Percentiles rank a stretch among this genome's conserved stretches.
Evolutionary conservation across 2,888 invertebrate genomes (phyloP).

Genomic region (Zeuzera pyrina): DNA sequence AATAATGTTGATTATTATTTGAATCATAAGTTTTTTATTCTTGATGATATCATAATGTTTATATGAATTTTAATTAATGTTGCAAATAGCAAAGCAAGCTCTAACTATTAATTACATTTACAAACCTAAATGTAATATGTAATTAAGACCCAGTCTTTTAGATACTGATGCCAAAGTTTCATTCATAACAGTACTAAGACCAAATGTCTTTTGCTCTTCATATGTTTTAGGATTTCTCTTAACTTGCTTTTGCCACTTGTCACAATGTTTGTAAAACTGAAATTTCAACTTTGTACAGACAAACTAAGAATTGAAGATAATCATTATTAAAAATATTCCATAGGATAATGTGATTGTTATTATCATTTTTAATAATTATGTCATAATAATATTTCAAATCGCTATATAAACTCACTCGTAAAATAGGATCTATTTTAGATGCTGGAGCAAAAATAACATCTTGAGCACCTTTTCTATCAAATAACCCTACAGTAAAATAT

Average conservation of each 20-base stretch:
- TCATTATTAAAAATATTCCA: no score
- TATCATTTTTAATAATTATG: no score
- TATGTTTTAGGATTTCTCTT: conserved; percentile 77
- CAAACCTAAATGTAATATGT: conserved; percentile 66
- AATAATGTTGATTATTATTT: no score
- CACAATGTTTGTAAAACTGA: conserved; percentile 86
- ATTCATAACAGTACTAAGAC: conserved; percentile 68
- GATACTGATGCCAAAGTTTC: conserved; percentile 73
- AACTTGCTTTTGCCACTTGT: conserved; percentile 79
- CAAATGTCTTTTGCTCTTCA: conserved; percentile 70
- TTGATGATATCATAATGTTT: neutral
- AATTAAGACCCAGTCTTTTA: conserved; percentile 71
- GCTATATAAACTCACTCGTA: conserved; percentile 70
- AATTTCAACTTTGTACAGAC: conserved; percentile 42
- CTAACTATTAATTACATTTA: conserved; percentile 19
- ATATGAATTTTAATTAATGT: conserved; percentile 11
- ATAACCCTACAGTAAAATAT: conserved; percentile 82
- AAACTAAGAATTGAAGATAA: conserved; percentile 29
- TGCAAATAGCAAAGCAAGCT: conserved; percentile 46
- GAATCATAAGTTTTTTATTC: neutral
- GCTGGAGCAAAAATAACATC: conserved; percentile 78
- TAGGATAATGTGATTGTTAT: no score
- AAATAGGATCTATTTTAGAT: conserved; percentile 74
- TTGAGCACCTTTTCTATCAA: conserved; percentile 75
- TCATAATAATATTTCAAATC: neutral